phyloP scores from a whole-genome alignment of 1,140 invertebrate genomes.

The Pseudobourletiella spinata region DNA sequence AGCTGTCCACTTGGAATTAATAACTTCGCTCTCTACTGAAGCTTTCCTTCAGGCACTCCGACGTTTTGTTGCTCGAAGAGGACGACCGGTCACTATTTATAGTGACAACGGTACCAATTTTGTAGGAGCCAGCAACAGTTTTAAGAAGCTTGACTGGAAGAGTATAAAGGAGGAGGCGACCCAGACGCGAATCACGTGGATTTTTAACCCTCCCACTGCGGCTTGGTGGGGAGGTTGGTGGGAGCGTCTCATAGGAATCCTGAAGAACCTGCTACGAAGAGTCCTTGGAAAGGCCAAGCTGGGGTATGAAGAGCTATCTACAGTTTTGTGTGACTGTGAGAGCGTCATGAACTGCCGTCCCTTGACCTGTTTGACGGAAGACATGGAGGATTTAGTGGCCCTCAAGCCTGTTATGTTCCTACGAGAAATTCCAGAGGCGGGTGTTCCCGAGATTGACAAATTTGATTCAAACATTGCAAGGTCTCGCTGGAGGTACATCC shows the following conservation, averaged over 20 bases:
- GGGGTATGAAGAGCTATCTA: slow-evolving; percentile 40
- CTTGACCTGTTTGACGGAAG: background rate
- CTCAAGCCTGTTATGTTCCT: slow-evolving; percentile 1
- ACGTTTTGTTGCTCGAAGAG: slow-evolving; percentile 34
- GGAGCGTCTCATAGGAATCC: no score
- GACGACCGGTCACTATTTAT: slow-evolving; percentile 23
- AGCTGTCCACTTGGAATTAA: slow-evolving; percentile 36
- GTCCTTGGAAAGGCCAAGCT: slow-evolving; percentile 36
- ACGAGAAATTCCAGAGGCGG: background rate
- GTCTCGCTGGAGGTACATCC: no score
- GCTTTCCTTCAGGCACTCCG: slow-evolving; percentile 29
- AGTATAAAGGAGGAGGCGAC: background rate
- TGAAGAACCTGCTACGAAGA: slow-evolving; percentile 37
- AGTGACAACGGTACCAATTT: slow-evolving; percentile 36
- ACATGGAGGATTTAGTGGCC: background rate
- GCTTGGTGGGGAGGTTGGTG: no score
- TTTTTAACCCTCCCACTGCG: no score
- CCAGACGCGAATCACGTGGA: background rate
- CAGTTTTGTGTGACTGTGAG: slow-evolving; percentile 12
- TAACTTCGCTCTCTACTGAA: slow-evolving; percentile 22
- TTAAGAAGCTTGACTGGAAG: slow-evolving; percentile 27
- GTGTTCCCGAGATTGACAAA: background rate
- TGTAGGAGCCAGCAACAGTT: slow-evolving; percentile 36
- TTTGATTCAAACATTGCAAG: no score
- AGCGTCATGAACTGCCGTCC: slow-evolving; percentile 36